Evolutionary conservation across 2,797 vertebrate genomes (phyloP).

Genomic region (Thamnophis elegans): DNA sequence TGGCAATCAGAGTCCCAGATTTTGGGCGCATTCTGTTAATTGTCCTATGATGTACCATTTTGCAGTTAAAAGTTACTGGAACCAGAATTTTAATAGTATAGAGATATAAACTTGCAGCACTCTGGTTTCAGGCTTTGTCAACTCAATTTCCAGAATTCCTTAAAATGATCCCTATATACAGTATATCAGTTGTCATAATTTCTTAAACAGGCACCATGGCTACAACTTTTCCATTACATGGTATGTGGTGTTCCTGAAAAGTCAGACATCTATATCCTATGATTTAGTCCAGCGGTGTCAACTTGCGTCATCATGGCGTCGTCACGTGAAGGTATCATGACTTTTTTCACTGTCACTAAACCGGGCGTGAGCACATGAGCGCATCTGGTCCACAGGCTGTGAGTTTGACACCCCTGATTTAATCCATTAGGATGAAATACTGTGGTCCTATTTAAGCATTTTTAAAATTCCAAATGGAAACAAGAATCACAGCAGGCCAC

Average conservation of each 20-base stretch:
- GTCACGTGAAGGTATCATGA: no score
- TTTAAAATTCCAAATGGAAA: not conserved
- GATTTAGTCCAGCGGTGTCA: no score
- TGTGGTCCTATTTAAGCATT: not conserved
- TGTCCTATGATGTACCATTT: no score
- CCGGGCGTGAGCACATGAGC: no score
- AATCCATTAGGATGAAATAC: not conserved
- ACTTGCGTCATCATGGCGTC: no score
- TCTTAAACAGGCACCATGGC: not conserved
- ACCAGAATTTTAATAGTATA: no score
- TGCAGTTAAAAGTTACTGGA: no score
- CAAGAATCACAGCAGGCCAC: no score
- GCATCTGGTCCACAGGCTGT: rapidly evolving
- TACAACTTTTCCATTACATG: not conserved
- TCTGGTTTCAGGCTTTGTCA: not conserved
- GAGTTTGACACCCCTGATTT: not conserved
- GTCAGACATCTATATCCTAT: not conserved
- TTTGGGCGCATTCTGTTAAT: not conserved
- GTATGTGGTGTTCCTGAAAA: not conserved
- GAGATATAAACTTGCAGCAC: not conserved
- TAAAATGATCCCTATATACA: not conserved
- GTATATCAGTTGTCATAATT: not conserved
- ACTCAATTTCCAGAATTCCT: not conserved
- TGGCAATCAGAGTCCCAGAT: not conserved
- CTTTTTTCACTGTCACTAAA: no score